Base-by-base conservation (phyloP, 2,113 vertebrate genomes). In the Mobula hypostoma region DNA sequence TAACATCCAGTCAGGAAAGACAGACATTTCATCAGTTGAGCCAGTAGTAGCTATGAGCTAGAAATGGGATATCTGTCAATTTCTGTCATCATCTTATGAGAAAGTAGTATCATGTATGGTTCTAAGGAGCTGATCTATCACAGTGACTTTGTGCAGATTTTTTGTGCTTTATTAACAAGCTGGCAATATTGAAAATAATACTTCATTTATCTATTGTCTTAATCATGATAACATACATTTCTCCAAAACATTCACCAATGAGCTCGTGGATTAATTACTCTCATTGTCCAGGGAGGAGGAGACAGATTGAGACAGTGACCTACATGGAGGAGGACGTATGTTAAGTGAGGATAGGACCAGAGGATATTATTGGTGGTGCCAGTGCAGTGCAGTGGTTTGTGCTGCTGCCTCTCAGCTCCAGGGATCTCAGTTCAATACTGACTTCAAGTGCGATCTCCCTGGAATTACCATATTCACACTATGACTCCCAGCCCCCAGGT, bases 21-120 rank as follows among this genome's bases (percentile, higher is more conserved):
- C 97, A 77, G 98, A 98, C 74, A 96, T 98, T 94, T 96, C 96
- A 0, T 97, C 98, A 0, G 97, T 98, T 94, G 97, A 99, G 94
- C 98, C 98, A 0, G 96, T 97, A 2, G 97, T 98, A 94, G 95
- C 96, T 0, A 94, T 97, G 94, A 97, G 95, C 94, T 99, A 95
- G 97, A 48, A 27, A 17, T 7, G 66, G 48, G 32, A 93, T 17
- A 24, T 48, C 68, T 72, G 66, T 21, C 66, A 12, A 72, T 72
- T 72, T 48, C n/a, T 72, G 32, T 19, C 32, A 90, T 66, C n/a
- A 72, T 93, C 21, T 48, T 68, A 14, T 2, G 36, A 72, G 66
- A 70, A 36, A 72, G 11, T 74, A 24, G 19, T 27, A 70, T 40
- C 15, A 68, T 36, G 48, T 48, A 48, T 19, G 19, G 2, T 74